Base-by-base conservation (phyloP, 2,888 invertebrate genomes). In the Oscheius onirici region DNA sequence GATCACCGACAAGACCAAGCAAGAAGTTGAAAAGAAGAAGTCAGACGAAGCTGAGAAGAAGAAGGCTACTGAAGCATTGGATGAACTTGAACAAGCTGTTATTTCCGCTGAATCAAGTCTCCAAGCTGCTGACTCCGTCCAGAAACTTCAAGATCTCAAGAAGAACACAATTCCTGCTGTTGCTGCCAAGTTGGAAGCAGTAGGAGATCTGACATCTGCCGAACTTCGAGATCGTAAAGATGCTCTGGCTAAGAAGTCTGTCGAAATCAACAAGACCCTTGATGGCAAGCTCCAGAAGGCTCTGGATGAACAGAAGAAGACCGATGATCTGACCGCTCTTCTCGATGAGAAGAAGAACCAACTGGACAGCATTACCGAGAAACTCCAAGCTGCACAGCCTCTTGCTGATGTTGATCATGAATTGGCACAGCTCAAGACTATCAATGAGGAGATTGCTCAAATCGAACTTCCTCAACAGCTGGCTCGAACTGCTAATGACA, bases 31-130 rank as follows among this genome's bases (percentile, higher is more conserved):
- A 28, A 46, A 24, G 20, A 49, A 49, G 34, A 11, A 28, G 46
- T 24, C 46, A 10, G 63, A 44, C 24, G 22, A 34, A 54, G 41
- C 34, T 8, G 54, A 66, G 13, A 46, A 26, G 20, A 51, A 49
- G 15, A 60, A 71, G 22, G 73, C 73, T n/a, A 69, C 57, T 65
- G 73, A 73, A 65, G 69, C 68, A 26, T n/a, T 76, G 51, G 71
- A 76, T 54, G 71, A 60, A 69, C 75, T 55, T 28, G 70, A 52
- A 28, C 71, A 77, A 49, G 75, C 77, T 17, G 52, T 77, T 22
- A 67, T 73, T 55, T 69, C 69, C 41, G 72, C 75, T 54, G 73
- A 77, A 22, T 57, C 69, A 57, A 70, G 54, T 49, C 55, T 61
- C 41, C 69, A 66, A 20, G 69, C 77, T 10, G 55, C 26, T 15